A percentile compares a stretch with the other conserved stretches of the same genome.
Conservation (phyloP, 2,888 invertebrate genomes). For the Orthosia cruda region DNA sequence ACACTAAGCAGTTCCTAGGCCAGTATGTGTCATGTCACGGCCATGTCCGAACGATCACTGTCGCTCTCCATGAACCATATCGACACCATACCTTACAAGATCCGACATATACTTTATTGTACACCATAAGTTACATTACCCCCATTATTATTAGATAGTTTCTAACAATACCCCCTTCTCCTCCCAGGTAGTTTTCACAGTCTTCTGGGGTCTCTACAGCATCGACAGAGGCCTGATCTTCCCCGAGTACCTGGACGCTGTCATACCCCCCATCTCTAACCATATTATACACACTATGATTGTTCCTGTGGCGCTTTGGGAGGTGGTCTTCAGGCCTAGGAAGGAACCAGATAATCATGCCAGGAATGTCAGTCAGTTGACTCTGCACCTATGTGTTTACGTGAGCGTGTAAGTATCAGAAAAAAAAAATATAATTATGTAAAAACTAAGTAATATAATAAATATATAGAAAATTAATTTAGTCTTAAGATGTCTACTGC, state of each 20-base stretch:
- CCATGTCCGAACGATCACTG: no score
- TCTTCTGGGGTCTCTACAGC: conserved; percentile 83
- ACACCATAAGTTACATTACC: no score
- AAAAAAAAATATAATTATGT: no score
- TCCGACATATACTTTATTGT: no score
- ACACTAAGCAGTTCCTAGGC: no score
- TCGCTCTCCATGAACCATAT: no score
- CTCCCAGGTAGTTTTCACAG: conserved; percentile 81
- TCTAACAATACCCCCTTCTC: background rate
- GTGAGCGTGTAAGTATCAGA: conserved; percentile 83
- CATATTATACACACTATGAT: conserved; percentile 85
- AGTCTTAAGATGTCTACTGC: no score
- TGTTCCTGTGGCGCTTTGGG: conserved; percentile 80
- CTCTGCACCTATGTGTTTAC: conserved; percentile 76
- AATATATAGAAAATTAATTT: no score
- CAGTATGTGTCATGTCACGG: no score
- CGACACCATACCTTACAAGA: no score
- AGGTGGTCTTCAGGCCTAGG: conserved; percentile 78
- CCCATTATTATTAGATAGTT: background rate
- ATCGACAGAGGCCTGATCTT: conserved; percentile 81
- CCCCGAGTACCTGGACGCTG: conserved; percentile 77
- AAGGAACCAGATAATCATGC: conserved; percentile 76
- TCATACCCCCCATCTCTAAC: conserved; percentile 77
- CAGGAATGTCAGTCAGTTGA: conserved; percentile 74
- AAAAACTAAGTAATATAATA: no score